Base-by-base conservation (phyloP, 2,113 vertebrate species). In the Sander lucioperca region DNA sequence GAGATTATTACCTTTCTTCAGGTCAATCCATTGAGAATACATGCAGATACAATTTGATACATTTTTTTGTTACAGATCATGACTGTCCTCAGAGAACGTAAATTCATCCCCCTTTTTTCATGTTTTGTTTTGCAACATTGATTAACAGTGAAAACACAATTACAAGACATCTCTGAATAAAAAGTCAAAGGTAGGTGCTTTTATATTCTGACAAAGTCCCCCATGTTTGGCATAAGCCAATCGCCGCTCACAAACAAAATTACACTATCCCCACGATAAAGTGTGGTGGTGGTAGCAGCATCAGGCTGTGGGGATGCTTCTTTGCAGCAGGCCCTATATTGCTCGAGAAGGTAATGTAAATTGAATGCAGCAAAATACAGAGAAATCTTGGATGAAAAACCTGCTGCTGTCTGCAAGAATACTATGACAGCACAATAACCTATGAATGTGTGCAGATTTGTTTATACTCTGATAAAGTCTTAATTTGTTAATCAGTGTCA, bases 21-120 rank as follows among this genome's bases (percentile, higher is more conserved):
- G 23, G 13, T 76, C 27, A 82, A 82, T 73, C 27, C 12, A 77
- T 30, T 73, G 36, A 68, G 30, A 79, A 79, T 19, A 85, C 70
- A 89, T 30, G 63, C 12, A 66, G 21, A 68, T 57, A 50, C n/a
- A 64, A 51, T 76, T 62, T 45, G 19, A 58, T 33, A 66, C 62
- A 64, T 56, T 59, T 11, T 58, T 16, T 75, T 61, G 1, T 80
- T 47, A 80, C 45, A 82, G 4, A 84, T 66, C 18, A 70, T 27
- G 19, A 78, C 1, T 56, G 33, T 39, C 33, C 5, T 71, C 15
- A 48, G 0, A 74, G n/a, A 27, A 58, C 4, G 5, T 67, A 4
- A 51, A 71, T 67, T 61, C 11, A 76, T 25, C 13, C 2, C 23
- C 33, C 5, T 43, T 0, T 47, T 30, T 79, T 23, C 1, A 45